Evolutionary conservation across 2,113 vertebrate species (phyloP).

Genomic region (Amia ocellicauda): DNA sequence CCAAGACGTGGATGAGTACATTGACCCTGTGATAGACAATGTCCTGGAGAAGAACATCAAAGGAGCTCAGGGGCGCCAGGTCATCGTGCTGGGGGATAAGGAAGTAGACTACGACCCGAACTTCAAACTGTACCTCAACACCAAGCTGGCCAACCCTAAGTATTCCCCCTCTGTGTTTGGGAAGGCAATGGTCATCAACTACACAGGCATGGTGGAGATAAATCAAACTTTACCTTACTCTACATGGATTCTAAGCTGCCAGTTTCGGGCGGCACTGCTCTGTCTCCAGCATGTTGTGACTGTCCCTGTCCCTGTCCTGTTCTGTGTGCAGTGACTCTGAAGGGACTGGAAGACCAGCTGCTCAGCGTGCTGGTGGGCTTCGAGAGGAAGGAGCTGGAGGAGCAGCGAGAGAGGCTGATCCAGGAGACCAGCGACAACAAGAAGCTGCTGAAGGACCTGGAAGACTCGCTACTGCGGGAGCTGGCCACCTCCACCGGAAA

Average conservation of each 20-base stretch:
- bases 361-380: slow-evolving; percentile 86
- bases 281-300: neutral
- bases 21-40: slow-evolving; percentile 92
- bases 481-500: slow-evolving; percentile 89
- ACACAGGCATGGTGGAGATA: slow-evolving; percentile 72
- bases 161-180: slow-evolving; percentile 90
- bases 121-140: slow-evolving; percentile 91
- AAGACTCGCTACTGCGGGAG: slow-evolving; percentile 85
- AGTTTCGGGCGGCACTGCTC: too few relatives aligned
- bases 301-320: neutral
- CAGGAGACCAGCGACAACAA: slow-evolving; percentile 91
- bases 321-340: slow-evolving; percentile 76
- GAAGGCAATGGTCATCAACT: slow-evolving; percentile 95
- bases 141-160: slow-evolving; percentile 86
- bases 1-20: slow-evolving; percentile 90
- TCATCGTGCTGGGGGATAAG: slow-evolving; percentile 85
- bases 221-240: too few relatives aligned
- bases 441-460: slow-evolving; percentile 85
- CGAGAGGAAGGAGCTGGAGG: slow-evolving; percentile 85
- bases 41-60: slow-evolving; percentile 88
- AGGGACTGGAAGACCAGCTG: slow-evolving; percentile 92
- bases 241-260: too few relatives aligned
- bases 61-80: slow-evolving; percentile 72
- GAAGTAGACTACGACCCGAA: slow-evolving; percentile 90
- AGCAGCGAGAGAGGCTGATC: slow-evolving; percentile 84